Evolutionary conservation across 1,140 invertebrate species (phyloP).

Genomic region (Temnothorax curvispinosus): DNA sequence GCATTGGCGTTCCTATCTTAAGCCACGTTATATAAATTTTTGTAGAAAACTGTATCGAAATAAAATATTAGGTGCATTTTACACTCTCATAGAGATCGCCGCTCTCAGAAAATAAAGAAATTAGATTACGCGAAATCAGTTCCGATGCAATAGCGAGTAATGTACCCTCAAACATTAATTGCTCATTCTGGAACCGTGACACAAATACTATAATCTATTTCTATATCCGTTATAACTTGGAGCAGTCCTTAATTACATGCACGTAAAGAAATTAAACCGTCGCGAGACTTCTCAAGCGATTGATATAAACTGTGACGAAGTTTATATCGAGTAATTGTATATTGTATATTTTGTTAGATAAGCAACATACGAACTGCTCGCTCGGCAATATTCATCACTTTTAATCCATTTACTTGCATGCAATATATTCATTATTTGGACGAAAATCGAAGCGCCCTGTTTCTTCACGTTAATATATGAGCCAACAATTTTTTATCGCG

Average conservation of each 20-base stretch:
- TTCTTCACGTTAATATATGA: conserved; percentile 31
- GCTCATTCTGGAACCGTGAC: not conserved
- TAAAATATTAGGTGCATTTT: conserved; percentile 15
- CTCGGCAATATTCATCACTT: not conserved
- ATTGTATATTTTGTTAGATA: not conserved
- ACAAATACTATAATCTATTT: not conserved
- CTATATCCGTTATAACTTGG: not conserved
- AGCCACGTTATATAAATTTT: not conserved
- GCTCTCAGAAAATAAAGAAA: not conserved
- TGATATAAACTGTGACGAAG: not conserved
- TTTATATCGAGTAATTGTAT: not conserved
- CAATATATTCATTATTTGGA: not conserved
- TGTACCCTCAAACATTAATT: not conserved
- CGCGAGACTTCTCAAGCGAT: not conserved
- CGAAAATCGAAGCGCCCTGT: conserved; percentile 22
- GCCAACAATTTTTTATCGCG: conserved; percentile 4
- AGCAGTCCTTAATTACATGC: not conserved
- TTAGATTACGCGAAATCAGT: not conserved
- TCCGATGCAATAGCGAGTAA: not conserved
- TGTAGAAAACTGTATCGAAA: not conserved
- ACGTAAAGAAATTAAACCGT: not conserved
- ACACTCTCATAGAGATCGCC: not conserved
- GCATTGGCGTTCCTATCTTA: not conserved
- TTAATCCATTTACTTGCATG: not conserved
- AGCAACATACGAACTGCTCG: too few relatives aligned